Base-by-base conservation (phyloP, 53 echinoderm and acorn worm genomes). In the Henricia sp. region DNA sequence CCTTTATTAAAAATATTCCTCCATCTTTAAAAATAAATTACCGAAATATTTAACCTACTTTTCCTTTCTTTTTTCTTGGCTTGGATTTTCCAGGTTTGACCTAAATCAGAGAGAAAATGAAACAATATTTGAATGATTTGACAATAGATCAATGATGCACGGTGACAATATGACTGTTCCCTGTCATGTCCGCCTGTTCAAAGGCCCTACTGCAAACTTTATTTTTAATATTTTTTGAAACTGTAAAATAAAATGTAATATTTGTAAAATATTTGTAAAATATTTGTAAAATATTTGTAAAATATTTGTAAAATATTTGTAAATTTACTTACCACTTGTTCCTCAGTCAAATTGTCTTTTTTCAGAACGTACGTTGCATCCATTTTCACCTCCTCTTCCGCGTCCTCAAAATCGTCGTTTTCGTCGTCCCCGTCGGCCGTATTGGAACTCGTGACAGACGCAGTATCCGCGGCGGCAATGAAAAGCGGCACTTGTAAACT, bases 291-390 rank as follows among this genome's bases (percentile, higher is more conserved):
- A n/a, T n/a, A n/a, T n/a, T n/a, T n/a, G n/a, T n/a, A n/a, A n/a
- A n/a, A n/a, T n/a, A n/a, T n/a, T n/a, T n/a, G n/a, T n/a, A n/a
- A n/a, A n/a, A n/a, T n/a, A n/a, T n/a, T 2, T 24, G 26, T 25
- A 14, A 14, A 34, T 76, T 28, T 21, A 82, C 68, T 33, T 51
- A 83, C 72, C 36, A 4, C 32, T 0, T 30, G 0, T 26, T 64
- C 68, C 14, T 92, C 95, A 3, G 71, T 35, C 14, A 67, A 42
- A 35, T 95, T 90, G 25, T 95, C 95, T 54, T 88, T 95, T 88
- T 92, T 95, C 39, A 95, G 74, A 2, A 95, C 77, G 50, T 68
- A 90, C 2, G 42, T 24, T 3, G 93, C 86, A 11, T 86, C 89
- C 4, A 34, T 51, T 33, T 71, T 40, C 1, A 68, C 35, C 3